These are phyloP conservation scores for Heterochromis multidens DNA, from an alignment of 2,113 vertebrate genomes.

Conservation along the genomic window DNA sequence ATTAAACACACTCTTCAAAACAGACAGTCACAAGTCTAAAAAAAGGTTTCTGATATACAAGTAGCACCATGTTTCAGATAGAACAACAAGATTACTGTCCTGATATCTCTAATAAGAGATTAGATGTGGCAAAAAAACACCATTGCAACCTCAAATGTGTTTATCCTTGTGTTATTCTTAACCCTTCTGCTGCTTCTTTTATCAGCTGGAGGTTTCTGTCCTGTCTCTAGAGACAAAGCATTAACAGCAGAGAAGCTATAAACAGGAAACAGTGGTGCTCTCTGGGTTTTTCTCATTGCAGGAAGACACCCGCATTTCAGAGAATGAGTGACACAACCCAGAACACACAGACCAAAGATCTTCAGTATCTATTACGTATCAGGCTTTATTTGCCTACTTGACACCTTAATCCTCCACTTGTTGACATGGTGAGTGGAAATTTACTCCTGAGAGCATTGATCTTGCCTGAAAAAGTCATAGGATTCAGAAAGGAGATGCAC, in stretches of 20 bases:
- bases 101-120: slow-evolving; percentile 42
- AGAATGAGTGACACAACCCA: slow-evolving; percentile 62
- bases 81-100: slow-evolving; percentile 11
- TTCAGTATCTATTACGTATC: slow-evolving; percentile 27
- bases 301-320: slow-evolving; percentile 30
- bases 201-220: slow-evolving; percentile 54
- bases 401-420: slow-evolving; percentile 39
- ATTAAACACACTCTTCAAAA: neutral
- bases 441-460: neutral
- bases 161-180: slow-evolving; percentile 58
- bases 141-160: slow-evolving; percentile 26
- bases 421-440: slow-evolving; percentile 29
- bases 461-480: neutral
- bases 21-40: neutral
- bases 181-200: slow-evolving; percentile 28
- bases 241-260: slow-evolving; percentile 43
- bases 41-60: neutral
- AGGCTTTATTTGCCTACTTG: slow-evolving; percentile 53
- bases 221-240: slow-evolving; percentile 48
- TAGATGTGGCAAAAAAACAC: slow-evolving; percentile 8
- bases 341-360: slow-evolving; percentile 36
- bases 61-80: slow-evolving; percentile 36
- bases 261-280: slow-evolving; percentile 54
- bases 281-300: slow-evolving; percentile 29
- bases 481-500: neutral